These are phyloP conservation scores for Leptopilina clavipes DNA, from an alignment of 1,140 invertebrate genomes.

Conservation along the genomic window DNA sequence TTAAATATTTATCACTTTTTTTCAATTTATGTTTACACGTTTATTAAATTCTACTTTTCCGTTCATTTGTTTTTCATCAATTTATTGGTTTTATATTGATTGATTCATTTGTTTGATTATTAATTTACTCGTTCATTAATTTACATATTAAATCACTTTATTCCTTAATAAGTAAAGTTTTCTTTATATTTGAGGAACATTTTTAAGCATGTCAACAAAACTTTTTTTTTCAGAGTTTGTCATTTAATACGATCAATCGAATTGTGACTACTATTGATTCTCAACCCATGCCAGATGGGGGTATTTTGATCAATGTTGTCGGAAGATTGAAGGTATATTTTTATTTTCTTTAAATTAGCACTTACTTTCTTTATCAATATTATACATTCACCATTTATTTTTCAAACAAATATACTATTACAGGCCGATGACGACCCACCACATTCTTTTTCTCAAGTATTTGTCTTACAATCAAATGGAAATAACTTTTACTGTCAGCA, in stretches of 20 bases:
- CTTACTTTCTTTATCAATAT: neutral
- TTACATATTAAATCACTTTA: no score
- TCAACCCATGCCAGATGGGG: conserved; percentile 96
- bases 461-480: conserved; percentile 89
- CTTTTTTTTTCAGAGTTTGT: conserved; percentile 83
- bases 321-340: conserved; percentile 91
- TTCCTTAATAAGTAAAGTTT: neutral
- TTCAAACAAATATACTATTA: conserved; percentile 64
- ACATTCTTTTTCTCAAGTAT: conserved; percentile 92
- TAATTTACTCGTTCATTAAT: no score
- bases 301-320: conserved; percentile 93
- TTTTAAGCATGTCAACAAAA: no score
- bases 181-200: neutral
- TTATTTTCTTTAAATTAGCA: neutral
- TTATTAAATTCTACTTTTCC: no score
- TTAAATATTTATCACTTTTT: no score
- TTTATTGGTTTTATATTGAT: no score
- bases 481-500: conserved; percentile 92
- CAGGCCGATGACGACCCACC: conserved; percentile 95
- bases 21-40: no score
- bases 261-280: conserved; percentile 94
- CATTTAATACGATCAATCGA: conserved; percentile 94
- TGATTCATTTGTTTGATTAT: no score
- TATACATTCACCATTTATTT: neutral
- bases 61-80: no score